Percentiles rank a stretch among this genome's conserved stretches.
phyloP scores from a whole-genome alignment of 1,140 invertebrate genomes.

The Steinernema khuongi region DNA sequence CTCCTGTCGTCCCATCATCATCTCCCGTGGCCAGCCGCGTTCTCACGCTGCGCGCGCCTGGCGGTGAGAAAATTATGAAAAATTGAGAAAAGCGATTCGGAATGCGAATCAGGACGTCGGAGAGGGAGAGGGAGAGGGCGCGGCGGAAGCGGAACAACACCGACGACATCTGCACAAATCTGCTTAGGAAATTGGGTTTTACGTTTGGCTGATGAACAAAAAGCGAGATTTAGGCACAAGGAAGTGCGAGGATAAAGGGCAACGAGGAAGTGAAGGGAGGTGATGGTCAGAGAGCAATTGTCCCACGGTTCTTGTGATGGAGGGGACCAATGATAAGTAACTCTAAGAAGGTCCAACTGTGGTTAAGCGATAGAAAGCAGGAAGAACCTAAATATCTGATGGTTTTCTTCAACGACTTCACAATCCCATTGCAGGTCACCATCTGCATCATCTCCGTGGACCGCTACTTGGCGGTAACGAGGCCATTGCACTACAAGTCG shows the following conservation, averaged over 20 bases:
- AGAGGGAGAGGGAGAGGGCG: not conserved
- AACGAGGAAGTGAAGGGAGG: too few species aligned
- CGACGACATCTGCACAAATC: too few species aligned
- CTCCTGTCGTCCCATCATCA: not conserved
- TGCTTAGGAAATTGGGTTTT: not conserved
- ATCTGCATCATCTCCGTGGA: constrained; percentile 63
- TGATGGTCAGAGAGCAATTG: too few species aligned
- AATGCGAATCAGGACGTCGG: not conserved
- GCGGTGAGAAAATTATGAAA: constrained; percentile 15
- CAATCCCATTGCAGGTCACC: constrained; percentile 44
- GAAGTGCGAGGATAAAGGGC: too few species aligned
- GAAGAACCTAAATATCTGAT: too few species aligned
- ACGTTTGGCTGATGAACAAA: too few species aligned
- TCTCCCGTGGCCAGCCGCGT: not conserved
- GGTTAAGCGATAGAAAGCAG: too few species aligned
- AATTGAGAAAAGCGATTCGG: not conserved
- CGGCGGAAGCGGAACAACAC: not conserved
- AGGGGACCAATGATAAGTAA: too few species aligned
- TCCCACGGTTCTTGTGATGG: too few species aligned
- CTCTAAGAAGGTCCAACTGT: too few species aligned
- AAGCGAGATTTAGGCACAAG: too few species aligned
- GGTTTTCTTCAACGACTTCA: too few species aligned
- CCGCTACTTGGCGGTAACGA: constrained; percentile 63
- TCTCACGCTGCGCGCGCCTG: not conserved
- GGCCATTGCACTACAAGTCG: constrained; percentile 62